Base-by-base conservation (phyloP, 2,888 invertebrate species). In the Habroteleia sp. region DNA sequence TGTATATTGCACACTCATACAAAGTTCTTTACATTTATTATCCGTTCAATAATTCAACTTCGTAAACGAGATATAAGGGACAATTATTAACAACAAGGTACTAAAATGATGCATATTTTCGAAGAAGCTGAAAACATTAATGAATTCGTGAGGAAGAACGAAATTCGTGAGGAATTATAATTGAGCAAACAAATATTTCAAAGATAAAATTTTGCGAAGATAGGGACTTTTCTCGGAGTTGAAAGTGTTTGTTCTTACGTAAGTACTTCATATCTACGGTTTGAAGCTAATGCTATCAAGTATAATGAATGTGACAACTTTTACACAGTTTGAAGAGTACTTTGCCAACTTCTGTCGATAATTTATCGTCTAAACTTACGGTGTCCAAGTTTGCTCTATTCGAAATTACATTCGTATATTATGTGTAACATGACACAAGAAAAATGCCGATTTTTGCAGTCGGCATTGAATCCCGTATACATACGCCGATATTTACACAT, bases 211-310 rank as follows among this genome's bases (percentile, higher is more conserved):
- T 74, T 68, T 13, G 56, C 74, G 48, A 66, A 74, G 74, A 74
- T 68, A 74, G 74, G 56, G 63, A 68, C 68, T 66, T 60, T 72
- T 66, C 66, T 72, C 66, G 48, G 56, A 76, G 76, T 76, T 76
- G 62, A 23, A 56, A 72, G 71, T 72, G 72, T 76, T 76, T 76
- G 72, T 75, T 75, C 71, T 75, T 63, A 72, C 68, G 72, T 76
- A 76, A 72, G 76, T 72, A 76, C 76, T 72, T 72, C 68, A 63
- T 76, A 72, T 76, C 76, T 76, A 73, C 56, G 65, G 69, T 68
- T 73, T 58, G 76, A 72, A 76, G 76, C 76, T 76, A 76, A 76
- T 76, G 76, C 68, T 76, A 76, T 76, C 76, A 76, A 72, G 72
- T 72, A 68, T 76, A 76, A 73, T 76, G 68, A 76, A 76, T 76